A percentile compares a stretch with the other conserved stretches of the same genome.
These are phyloP conservation scores for Anneissia japonica DNA, from an alignment of 35 echinoderm and acorn worm genomes.

Conservation along the genomic window DNA sequence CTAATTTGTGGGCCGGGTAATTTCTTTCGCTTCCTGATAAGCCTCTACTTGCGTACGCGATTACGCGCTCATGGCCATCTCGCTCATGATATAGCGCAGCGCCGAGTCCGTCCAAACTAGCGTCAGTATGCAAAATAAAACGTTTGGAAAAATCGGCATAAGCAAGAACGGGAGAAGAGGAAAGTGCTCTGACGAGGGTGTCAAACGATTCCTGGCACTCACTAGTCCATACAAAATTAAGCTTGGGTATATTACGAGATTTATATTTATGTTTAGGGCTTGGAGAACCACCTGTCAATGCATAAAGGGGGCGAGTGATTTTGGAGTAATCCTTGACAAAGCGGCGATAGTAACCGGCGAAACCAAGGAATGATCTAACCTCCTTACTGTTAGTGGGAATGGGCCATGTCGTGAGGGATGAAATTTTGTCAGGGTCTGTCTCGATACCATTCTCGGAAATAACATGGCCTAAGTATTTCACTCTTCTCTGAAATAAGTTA, in stretches of 20 bases:
- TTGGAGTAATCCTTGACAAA: constrained; percentile 49
- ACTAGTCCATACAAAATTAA: constrained; percentile 33
- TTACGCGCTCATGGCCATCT: constrained; percentile 28
- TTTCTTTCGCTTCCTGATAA: constrained; percentile 24
- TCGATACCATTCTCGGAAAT: neutral
- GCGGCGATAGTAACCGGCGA: constrained; percentile 36
- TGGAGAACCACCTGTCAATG: neutral
- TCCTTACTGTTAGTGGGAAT: neutral
- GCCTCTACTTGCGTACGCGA: constrained; percentile 49
- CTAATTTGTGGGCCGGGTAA: constrained; percentile 43
- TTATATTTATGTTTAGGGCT: neutral
- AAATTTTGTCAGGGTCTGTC: neutral
- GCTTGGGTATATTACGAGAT: neutral
- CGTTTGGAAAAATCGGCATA: neutral
- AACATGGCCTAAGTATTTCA: constrained; percentile 45
- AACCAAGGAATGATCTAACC: constrained; percentile 27
- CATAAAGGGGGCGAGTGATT: constrained; percentile 11
- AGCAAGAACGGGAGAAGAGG: constrained; percentile 22
- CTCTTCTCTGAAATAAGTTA: constrained; percentile 14
- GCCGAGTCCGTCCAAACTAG: neutral
- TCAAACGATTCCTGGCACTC: constrained; percentile 44
- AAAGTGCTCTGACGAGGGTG: constrained; percentile 14
- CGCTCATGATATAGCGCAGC: neutral
- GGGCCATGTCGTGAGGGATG: neutral
- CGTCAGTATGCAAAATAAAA: neutral